A percentile compares a stretch with the other conserved stretches of the same genome.
Conservation (phyloP, 2,888 invertebrate species). For the Thyatira batis region DNA sequence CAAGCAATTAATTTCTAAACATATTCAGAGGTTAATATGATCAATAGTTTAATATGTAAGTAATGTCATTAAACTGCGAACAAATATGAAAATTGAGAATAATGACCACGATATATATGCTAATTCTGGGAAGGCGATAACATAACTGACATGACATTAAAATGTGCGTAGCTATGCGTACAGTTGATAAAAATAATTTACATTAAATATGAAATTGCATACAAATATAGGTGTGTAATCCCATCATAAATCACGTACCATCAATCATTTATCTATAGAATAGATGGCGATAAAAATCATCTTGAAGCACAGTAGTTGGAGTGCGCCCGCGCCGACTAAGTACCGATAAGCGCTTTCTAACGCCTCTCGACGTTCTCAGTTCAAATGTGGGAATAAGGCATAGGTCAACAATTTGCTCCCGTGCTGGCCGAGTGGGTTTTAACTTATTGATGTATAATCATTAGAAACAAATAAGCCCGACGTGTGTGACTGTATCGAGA, state of each 20-base stretch:
- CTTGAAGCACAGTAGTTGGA: conserved; percentile 49
- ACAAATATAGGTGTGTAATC: conserved; percentile 1
- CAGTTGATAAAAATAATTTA: too few species aligned
- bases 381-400: conserved; percentile 66
- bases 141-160: too few species aligned
- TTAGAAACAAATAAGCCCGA: conserved; percentile 33
- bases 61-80: too few species aligned
- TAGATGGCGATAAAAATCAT: conserved; percentile 66
- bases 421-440: conserved; percentile 36
- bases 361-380: conserved; percentile 45
- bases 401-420: conserved; percentile 68
- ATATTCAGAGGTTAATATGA: background rate
- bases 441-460: conserved; percentile 47
- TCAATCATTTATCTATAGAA: conserved; percentile 59
- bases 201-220: background rate
- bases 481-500: conserved; percentile 3
- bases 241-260: conserved; percentile 30
- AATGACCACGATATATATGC: too few species aligned
- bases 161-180: too few species aligned
- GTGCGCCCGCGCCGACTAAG: conserved; percentile 26
- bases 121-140: too few species aligned
- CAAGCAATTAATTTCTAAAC: background rate
- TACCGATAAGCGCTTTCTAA: conserved; percentile 67
- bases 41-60: too few species aligned
- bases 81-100: too few species aligned